Percentiles rank a stretch among this genome's conserved stretches.
Evolutionary conservation across 2,113 vertebrate species (phyloP).

Genomic region (Etia nguti): DNA sequence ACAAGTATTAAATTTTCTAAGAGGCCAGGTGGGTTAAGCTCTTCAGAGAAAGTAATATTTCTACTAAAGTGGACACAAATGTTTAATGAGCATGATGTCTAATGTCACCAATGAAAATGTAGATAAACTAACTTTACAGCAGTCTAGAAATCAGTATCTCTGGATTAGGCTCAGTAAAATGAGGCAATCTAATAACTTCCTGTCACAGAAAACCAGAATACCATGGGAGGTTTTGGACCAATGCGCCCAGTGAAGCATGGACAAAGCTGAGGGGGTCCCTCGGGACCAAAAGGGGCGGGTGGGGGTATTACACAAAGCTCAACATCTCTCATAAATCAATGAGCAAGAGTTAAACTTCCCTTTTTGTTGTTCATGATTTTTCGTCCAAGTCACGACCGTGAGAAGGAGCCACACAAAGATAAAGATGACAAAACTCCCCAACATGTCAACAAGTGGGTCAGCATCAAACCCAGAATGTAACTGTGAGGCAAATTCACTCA

Average conservation of each 20-base stretch:
- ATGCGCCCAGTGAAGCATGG: conserved; percentile 58
- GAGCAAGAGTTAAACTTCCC: conserved; percentile 55
- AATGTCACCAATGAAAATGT: not conserved
- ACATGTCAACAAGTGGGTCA: not conserved
- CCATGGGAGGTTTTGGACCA: conserved; percentile 40
- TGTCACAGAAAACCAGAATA: conserved; percentile 12
- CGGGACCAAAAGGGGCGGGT: conserved; percentile 7
- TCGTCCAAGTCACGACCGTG: not conserved
- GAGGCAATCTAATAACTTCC: not conserved
- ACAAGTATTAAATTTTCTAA: not conserved
- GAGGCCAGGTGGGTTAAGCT: not conserved
- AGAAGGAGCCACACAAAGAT: not conserved
- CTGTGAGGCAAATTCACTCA: conserved; percentile 49
- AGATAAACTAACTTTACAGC: not conserved
- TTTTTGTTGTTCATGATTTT: conserved; percentile 45
- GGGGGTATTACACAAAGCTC: conserved; percentile 49
- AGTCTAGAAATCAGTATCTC: not conserved
- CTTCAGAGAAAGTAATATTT: not conserved
- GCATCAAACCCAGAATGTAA: not conserved
- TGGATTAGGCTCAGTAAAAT: not conserved
- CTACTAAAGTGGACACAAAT: not conserved
- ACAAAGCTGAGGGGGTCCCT: conserved; percentile 40
- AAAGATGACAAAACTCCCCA: not conserved
- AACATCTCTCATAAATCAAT: conserved; percentile 68
- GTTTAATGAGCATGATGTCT: not conserved